Evolutionary conservation across 2,113 vertebrate genomes (phyloP).

Genomic region (Thomomys bottae): DNA sequence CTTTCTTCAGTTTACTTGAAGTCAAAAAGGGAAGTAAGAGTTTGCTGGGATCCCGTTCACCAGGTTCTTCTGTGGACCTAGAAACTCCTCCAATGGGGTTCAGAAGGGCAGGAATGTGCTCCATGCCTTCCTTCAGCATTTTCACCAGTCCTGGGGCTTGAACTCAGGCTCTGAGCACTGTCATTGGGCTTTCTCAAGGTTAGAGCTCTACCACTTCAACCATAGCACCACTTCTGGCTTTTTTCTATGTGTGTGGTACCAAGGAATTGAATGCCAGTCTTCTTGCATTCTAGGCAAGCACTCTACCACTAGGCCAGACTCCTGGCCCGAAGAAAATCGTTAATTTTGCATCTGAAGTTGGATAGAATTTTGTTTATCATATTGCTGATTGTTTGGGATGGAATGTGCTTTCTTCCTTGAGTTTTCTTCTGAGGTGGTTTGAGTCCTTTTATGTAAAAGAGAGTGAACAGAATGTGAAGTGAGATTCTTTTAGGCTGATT

Average conservation of each 20-base stretch:
- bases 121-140: not conserved
- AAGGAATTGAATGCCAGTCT: too few relatives aligned
- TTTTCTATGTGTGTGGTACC: too few relatives aligned
- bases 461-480: conserved; percentile 21
- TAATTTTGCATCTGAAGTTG: conserved; percentile 12
- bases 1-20: conserved; percentile 2
- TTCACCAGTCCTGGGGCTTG: too few relatives aligned
- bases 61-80: not conserved
- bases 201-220: too few relatives aligned
- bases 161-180: too few relatives aligned
- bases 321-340: not conserved
- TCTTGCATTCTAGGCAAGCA: too few relatives aligned
- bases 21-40: conserved; percentile 2
- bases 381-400: not conserved
- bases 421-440: conserved; percentile 23
- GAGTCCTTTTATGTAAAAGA: not conserved
- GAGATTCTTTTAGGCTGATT: not conserved
- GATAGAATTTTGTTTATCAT: not conserved
- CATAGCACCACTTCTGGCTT: too few relatives aligned
- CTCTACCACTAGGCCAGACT: too few relatives aligned
- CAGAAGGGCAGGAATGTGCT: not conserved
- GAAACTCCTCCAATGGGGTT: not conserved
- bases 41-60: not conserved
- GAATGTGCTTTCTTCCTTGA: conserved; percentile 36
- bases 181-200: too few relatives aligned